Evolutionary conservation across 2,888 invertebrate species (phyloP).

Genomic region (Dryococelus australis): DNA sequence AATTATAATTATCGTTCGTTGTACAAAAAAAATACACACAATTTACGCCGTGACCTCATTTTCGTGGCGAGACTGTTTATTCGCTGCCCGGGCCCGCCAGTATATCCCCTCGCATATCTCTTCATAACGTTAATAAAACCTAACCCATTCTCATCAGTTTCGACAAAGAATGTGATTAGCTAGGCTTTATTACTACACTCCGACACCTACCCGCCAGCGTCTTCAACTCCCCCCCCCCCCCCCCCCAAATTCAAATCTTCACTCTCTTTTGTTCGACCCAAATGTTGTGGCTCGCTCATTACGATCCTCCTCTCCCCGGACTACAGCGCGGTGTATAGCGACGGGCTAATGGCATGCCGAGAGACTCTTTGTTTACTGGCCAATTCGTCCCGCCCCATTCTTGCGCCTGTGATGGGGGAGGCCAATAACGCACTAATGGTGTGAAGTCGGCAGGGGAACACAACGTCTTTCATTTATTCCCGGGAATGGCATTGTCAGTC

Average conservation of each 20-base stretch:
- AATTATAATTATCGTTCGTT: too few relatives aligned
- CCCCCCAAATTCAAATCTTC: too few relatives aligned
- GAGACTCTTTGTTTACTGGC: background rate
- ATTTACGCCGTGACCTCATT: too few relatives aligned
- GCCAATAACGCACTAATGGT: constrained; percentile 7
- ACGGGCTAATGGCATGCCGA: background rate
- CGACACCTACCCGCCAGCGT: background rate
- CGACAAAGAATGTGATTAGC: constrained; percentile 28
- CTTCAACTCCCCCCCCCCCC: background rate
- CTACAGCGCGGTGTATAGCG: background rate
- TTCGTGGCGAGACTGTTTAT: too few relatives aligned
- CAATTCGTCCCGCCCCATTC: background rate
- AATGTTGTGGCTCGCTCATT: too few relatives aligned
- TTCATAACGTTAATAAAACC: constrained; percentile 24
- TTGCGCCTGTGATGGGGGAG: background rate
- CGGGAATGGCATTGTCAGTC: constrained; percentile 1
- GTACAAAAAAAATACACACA: too few relatives aligned
- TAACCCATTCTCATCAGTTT: background rate
- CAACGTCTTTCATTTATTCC: background rate
- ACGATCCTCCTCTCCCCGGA: too few relatives aligned
- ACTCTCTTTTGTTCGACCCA: too few relatives aligned
- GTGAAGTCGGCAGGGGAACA: background rate
- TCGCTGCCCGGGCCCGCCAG: too few relatives aligned
- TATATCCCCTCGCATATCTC: background rate
- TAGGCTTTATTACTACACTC: background rate